Percentiles rank a stretch among this genome's conserved stretches.
Conservation (phyloP, 2,888 invertebrate genomes). For the Eilema sororculum region DNA sequence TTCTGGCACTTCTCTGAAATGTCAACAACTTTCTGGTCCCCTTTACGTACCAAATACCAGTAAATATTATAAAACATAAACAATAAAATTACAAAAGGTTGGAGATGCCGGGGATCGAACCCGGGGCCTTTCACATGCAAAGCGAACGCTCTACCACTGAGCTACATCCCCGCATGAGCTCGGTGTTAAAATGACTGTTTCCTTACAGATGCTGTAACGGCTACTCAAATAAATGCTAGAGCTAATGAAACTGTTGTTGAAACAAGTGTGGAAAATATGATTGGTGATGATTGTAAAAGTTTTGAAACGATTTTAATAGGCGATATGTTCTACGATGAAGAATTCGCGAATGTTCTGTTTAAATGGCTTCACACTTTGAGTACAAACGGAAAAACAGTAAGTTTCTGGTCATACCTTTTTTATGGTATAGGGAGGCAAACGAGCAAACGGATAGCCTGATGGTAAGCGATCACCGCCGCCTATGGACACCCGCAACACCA, state of each 20-base stretch:
- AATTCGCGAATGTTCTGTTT: conserved; percentile 83
- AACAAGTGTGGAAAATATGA: conserved; percentile 74
- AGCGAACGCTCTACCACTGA: conserved; percentile 99
- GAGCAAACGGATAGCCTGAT: no score
- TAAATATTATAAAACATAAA: no score
- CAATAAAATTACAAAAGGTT: conserved; percentile 50
- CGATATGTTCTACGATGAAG: conserved; percentile 90
- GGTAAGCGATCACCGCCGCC: no score
- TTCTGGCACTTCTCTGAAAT: no score
- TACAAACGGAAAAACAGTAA: conserved; percentile 68
- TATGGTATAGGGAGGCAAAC: no score
- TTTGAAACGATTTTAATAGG: conserved; percentile 89
- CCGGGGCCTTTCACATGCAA: conserved; percentile 99
- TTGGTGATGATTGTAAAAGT: conserved; percentile 70
- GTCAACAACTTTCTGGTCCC: no score
- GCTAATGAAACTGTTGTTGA: conserved; percentile 77
- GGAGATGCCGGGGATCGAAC: conserved; percentile 99
- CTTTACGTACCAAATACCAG: no score
- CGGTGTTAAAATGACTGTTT: conserved; percentile 36
- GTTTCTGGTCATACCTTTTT: conserved; percentile 32
- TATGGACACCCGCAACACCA: no score
- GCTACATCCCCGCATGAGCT: conserved; percentile 92
- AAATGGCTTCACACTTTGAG: conserved; percentile 81
- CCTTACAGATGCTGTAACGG: conserved; percentile 82
- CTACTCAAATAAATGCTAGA: conserved; percentile 82